These are phyloP conservation scores for Moxostoma hubbsi DNA, from an alignment of 2,797 vertebrate genomes.

Conservation along the genomic window DNA sequence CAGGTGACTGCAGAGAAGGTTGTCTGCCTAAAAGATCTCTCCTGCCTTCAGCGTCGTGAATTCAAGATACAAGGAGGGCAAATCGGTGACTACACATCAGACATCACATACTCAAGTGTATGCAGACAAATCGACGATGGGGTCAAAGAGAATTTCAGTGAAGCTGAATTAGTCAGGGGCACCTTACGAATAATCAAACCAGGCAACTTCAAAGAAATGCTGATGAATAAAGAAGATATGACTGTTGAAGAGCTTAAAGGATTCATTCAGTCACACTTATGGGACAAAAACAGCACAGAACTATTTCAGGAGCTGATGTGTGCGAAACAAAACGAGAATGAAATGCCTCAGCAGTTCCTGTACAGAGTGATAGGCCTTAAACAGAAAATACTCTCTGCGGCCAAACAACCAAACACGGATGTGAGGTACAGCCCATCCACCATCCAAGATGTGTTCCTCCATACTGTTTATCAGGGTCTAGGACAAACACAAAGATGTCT, in stretches of 20 bases:
- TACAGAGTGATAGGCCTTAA: too few species aligned
- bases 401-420: too few species aligned
- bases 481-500: too few species aligned
- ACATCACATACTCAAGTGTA: constrained; percentile 37
- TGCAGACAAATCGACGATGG: constrained; percentile 45
- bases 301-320: too few species aligned
- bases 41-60: constrained; percentile 13
- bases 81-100: constrained; percentile 45
- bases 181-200: constrained; percentile 49
- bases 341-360: too few species aligned
- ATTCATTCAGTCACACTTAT: constrained; percentile 44
- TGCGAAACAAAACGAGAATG: not conserved
- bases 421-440: too few species aligned
- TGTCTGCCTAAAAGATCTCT: constrained; percentile 7
- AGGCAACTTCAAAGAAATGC: constrained; percentile 52
- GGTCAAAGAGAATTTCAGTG: constrained; percentile 31
- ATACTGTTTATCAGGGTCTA: too few species aligned
- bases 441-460: too few species aligned
- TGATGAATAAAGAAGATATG: constrained; percentile 48
- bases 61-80: constrained; percentile 47
- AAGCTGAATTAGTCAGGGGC: constrained; percentile 31
- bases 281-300: constrained; percentile 37
- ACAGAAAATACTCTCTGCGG: too few species aligned
- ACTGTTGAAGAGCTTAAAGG: constrained; percentile 20
- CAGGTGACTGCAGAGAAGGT: not conserved